phyloP scores from a whole-genome alignment of 2,113 vertebrate genomes.

The Labeo catla region DNA sequence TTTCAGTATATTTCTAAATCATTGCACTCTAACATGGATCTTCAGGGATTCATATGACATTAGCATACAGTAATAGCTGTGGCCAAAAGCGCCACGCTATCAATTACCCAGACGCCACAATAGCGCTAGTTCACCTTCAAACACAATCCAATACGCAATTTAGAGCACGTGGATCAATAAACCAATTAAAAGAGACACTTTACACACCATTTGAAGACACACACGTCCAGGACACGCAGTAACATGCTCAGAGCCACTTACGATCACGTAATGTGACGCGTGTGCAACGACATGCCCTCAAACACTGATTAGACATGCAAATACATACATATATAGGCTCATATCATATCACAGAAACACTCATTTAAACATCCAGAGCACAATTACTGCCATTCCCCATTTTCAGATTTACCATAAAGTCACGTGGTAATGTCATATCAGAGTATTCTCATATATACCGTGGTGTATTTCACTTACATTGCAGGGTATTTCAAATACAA shows the following conservation, averaged over 20 bases:
- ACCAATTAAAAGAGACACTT: not conserved
- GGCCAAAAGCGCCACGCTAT: not conserved
- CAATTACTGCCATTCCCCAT: not conserved
- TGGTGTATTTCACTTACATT: not conserved
- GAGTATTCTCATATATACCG: not conserved
- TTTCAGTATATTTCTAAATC: not conserved
- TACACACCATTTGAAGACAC: slow-evolving; percentile 1
- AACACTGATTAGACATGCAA: slow-evolving; percentile 8
- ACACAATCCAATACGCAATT: not conserved
- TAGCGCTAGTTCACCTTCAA: not conserved
- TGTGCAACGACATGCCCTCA: not conserved
- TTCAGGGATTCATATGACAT: not conserved
- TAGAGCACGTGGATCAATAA: slow-evolving; percentile 1
- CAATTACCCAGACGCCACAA: not conserved
- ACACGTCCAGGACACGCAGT: not conserved
- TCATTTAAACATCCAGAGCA: not conserved
- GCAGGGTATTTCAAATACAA: not conserved
- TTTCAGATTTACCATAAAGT: not conserved
- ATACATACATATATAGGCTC: not conserved
- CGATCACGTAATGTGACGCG: not conserved
- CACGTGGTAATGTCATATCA: not conserved
- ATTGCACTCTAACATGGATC: not conserved
- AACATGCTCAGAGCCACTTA: not conserved
- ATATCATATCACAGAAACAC: not conserved
- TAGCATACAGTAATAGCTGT: not conserved